Base-by-base conservation (phyloP, 2,113 vertebrate species). In the Anseranas semipalmata region DNA sequence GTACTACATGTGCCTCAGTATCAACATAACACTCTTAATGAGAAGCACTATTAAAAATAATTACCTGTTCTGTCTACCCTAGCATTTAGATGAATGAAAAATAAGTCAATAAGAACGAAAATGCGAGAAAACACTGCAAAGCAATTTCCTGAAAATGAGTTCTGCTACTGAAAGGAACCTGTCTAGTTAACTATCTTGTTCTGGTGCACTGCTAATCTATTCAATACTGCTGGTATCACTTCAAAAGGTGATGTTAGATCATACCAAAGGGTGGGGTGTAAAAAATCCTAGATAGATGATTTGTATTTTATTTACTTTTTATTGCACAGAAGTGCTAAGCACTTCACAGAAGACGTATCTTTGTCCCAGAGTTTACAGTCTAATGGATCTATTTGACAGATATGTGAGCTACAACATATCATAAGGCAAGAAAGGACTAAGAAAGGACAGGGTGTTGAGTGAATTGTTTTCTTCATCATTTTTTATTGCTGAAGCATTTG, bases 361-460 rank as follows among this genome's bases (percentile, higher is more conserved):
- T 84, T 92, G 52, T 82, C 43, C 55, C 85, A 72, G 86, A 89
- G 37, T 77, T 93, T 92, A 90, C 65, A 74, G 32, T 86, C 60
- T 72, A 89, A 81, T 78, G 79, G 48, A 84, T 86, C 68, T 89
- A n/a, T 58, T 56, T 89, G 79, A 94, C 68, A 95, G 72, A 67
- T 93, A 41, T 9, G 60, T 89, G 88, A 96, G 88, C 68, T 94
- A 92, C 73, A 84, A 53, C 80, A 72, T 92, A 95, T 82, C 83
- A 87, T 89, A 93, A 91, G 25, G 68, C 63, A 88, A 77, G 52
- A 86, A 92, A 95, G 53, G 27, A 87, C 74, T 85, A 76, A 60
- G 77, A 59, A 92, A 94, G 60, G 37, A 93, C 72, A 88, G 39
- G 19, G 32, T 70, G 24, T 85, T 79, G 50, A 88, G 46, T 80